These are phyloP conservation scores for Falcaria lacertinaria DNA, from an alignment of 2,888 invertebrate species.

Conservation along the genomic window DNA sequence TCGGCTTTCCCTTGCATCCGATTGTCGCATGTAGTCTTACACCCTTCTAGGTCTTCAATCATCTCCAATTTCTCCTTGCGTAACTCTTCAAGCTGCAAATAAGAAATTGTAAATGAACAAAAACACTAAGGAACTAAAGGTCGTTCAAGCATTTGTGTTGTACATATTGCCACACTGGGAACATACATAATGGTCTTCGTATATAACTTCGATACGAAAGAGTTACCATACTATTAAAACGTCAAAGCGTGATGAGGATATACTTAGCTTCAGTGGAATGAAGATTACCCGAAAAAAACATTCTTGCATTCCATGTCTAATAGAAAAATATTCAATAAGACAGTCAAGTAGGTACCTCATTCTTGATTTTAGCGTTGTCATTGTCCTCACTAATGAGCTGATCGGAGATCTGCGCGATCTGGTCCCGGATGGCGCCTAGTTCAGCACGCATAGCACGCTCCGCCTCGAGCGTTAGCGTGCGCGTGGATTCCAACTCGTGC, in stretches of 20 bases:
- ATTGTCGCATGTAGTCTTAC: constrained; percentile 45
- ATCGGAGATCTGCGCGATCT: constrained; percentile 42
- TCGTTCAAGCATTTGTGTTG: too few species aligned
- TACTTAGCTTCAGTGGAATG: too few species aligned
- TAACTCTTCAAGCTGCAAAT: constrained; percentile 40
- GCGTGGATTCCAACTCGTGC: constrained; percentile 43
- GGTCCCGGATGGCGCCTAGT: constrained; percentile 44
- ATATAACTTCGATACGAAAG: too few species aligned
- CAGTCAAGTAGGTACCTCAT: constrained; percentile 47
- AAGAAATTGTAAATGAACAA: too few species aligned
- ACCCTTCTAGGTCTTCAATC: constrained; percentile 52
- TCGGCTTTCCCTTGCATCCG: constrained; percentile 40
- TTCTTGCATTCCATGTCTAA: too few species aligned
- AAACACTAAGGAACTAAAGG: too few species aligned
- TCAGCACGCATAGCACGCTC: constrained; percentile 58
- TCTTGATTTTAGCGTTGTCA: constrained; percentile 25
- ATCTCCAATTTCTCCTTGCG: constrained; percentile 44
- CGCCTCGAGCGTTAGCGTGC: constrained; percentile 45
- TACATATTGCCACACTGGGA: too few species aligned
- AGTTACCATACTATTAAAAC: too few species aligned
- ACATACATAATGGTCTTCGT: too few species aligned
- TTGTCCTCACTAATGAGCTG: constrained; percentile 46
- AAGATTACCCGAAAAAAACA: too few species aligned
- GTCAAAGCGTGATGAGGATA: too few species aligned
- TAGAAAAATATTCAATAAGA: too few species aligned